Conservation (phyloP, 2,797 vertebrate genomes). For the Sebastes diploproa region DNA sequence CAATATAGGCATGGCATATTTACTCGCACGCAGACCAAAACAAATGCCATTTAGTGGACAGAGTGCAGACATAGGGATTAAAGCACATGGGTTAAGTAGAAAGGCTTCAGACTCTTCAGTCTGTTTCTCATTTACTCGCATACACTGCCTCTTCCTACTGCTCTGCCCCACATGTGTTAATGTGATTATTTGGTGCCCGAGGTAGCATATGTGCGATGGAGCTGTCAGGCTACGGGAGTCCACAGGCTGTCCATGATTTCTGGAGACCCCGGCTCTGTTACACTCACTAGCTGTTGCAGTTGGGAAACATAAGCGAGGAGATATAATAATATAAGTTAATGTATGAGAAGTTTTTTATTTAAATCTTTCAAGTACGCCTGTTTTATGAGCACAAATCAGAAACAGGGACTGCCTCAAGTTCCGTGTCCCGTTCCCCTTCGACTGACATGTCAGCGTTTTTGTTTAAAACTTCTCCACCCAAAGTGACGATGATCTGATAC, state of each 20-base stretch:
- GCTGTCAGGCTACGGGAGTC: constrained; percentile 1
- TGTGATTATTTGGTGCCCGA: constrained; percentile 25
- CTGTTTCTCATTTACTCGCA: constrained; percentile 51
- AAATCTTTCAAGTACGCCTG: not conserved
- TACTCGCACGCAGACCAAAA: constrained; percentile 43
- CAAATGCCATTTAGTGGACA: constrained; percentile 15
- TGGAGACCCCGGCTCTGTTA: not conserved
- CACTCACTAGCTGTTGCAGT: not conserved
- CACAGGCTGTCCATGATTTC: constrained; percentile 2
- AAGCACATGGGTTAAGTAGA: constrained; percentile 8
- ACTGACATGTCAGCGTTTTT: constrained; percentile 5
- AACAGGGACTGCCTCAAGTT: not conserved
- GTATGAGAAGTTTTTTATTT: not conserved
- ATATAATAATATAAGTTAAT: not conserved
- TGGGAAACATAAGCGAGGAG: not conserved
- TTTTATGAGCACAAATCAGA: constrained; percentile 1
- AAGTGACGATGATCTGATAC: not conserved
- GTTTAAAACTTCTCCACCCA: constrained; percentile 31
- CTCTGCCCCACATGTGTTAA: constrained; percentile 47
- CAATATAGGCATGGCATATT: constrained; percentile 34
- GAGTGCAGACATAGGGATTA: constrained; percentile 33
- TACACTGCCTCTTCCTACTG: not conserved
- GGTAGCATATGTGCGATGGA: constrained; percentile 8
- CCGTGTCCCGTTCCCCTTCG: not conserved
- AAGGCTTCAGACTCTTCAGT: constrained; percentile 22